Conservation (phyloP, 2,797 vertebrate genomes). For the Prionace glauca region DNA sequence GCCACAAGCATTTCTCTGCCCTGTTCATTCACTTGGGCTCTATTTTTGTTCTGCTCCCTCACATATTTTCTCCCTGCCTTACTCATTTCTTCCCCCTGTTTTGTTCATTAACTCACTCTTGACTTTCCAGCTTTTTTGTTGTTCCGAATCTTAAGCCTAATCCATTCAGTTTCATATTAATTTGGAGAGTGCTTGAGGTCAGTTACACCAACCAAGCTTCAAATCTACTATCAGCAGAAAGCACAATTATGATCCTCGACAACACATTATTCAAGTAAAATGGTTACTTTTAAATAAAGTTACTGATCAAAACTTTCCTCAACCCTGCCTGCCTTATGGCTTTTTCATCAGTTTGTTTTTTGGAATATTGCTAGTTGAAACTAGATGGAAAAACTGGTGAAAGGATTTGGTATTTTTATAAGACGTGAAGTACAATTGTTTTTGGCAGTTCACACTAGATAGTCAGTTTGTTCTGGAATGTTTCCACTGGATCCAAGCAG, state of each 20-base stretch:
- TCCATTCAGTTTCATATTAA: not conserved
- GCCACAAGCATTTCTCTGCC: not conserved
- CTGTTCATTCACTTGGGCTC: not conserved
- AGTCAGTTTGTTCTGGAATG: slow-evolving; percentile 2
- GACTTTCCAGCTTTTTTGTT: not conserved
- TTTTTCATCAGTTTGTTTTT: not conserved
- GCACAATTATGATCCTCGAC: not conserved
- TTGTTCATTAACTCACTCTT: not conserved
- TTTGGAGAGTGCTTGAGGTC: not conserved
- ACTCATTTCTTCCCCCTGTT: not conserved
- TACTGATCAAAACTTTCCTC: not conserved
- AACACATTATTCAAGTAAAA: not conserved
- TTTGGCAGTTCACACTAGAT: not conserved
- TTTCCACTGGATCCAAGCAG: not conserved
- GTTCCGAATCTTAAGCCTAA: not conserved
- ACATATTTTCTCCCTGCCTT: not conserved
- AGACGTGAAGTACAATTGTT: not conserved
- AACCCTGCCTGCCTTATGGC: not conserved
- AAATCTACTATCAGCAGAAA: not conserved
- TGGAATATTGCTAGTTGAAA: not conserved
- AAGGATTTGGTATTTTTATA: not conserved
- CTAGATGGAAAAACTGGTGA: not conserved
- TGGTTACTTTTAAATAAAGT: not conserved
- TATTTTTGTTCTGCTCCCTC: not conserved
- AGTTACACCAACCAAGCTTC: not conserved